Evolutionary conservation across 2,113 vertebrate species (phyloP).

Genomic region (Stictonetta naevosa): DNA sequence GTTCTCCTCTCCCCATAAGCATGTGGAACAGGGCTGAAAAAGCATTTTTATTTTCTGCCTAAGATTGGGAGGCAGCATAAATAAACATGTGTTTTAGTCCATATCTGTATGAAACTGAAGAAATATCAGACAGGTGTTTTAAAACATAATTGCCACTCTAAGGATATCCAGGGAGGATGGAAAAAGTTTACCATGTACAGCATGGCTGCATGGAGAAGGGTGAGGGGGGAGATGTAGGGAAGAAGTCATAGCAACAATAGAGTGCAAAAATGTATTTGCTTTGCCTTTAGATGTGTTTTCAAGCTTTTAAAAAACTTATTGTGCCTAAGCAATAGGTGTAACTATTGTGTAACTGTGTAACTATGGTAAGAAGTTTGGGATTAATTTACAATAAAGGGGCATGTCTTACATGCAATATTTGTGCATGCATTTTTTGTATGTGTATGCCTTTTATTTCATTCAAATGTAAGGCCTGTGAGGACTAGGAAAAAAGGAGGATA

Average conservation of each 20-base stretch:
- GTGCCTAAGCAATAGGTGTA: not conserved
- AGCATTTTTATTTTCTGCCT: not conserved
- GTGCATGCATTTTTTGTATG: not conserved
- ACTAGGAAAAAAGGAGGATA: slow-evolving; percentile 69
- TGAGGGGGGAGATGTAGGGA: not conserved
- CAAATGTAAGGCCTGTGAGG: slow-evolving; percentile 70
- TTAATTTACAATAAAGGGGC: slow-evolving; percentile 60
- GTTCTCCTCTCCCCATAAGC: not conserved
- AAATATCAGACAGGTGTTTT: slow-evolving; percentile 43
- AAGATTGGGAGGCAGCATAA: not conserved
- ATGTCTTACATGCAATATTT: slow-evolving; percentile 63
- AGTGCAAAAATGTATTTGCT: not conserved
- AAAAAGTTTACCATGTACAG: slow-evolving; percentile 51
- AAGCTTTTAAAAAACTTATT: not conserved
- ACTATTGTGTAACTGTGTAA: not conserved
- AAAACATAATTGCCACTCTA: slow-evolving; percentile 41
- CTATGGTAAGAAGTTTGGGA: slow-evolving; percentile 7
- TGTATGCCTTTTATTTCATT: slow-evolving; percentile 63
- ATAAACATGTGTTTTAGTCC: not conserved
- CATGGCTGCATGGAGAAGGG: not conserved
- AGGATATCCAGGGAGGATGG: slow-evolving; percentile 6
- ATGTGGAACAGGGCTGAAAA: not conserved
- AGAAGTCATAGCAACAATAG: not conserved
- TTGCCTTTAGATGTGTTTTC: accelerated
- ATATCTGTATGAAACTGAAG: slow-evolving; percentile 12